Base-by-base conservation (phyloP, 2,888 invertebrate genomes). In the Phymatocera aterrima region DNA sequence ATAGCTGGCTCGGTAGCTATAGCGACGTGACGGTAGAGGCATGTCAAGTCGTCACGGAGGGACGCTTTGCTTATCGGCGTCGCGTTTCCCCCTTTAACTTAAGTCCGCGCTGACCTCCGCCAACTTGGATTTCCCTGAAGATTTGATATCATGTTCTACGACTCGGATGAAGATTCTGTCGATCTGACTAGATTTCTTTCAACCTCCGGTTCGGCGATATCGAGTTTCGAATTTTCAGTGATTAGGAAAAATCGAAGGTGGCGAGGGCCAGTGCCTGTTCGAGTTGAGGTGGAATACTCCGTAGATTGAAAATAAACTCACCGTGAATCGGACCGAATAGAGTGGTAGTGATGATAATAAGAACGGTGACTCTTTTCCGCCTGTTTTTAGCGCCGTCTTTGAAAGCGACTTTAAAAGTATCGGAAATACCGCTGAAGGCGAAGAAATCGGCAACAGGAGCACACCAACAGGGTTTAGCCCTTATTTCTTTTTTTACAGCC, bases 291-390 rank as follows among this genome's bases (percentile, higher is more conserved):
- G 18, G 51, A 2, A 12, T 5, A 51, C 0, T n/a, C n/a, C 12
- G 18, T 8, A 4, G 12, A 21, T 40, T 10, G n/a, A 40, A 18
- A 24, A 37, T n/a, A 28, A 72, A 90, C 94, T 94, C 89, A 96
- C 97, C 97, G 87, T 96, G 96, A 91, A 96, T 93, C 0, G 96
- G 96, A 75, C 97, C 96, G 84, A 96, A 96, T 81, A 96, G 96
- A 57, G 96, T 96, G 93, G 96, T 96, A 21, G 96, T 94, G 28
- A 96, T 95, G 79, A 96, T 91, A 92, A 96, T 96, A 37, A 97
- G 92, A 91, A 96, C 93, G 83, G 95, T 93, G 60, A 96, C 96
- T 79, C 96, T 93, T 83, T 94, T 92, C 80, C 95, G 92, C 10
- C 96, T 91, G 85, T 96, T 95, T 87, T 95, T 94, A 37, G 94